Evolutionary conservation across 2,113 vertebrate genomes (phyloP).

Genomic region (Lophura nycthemera): DNA sequence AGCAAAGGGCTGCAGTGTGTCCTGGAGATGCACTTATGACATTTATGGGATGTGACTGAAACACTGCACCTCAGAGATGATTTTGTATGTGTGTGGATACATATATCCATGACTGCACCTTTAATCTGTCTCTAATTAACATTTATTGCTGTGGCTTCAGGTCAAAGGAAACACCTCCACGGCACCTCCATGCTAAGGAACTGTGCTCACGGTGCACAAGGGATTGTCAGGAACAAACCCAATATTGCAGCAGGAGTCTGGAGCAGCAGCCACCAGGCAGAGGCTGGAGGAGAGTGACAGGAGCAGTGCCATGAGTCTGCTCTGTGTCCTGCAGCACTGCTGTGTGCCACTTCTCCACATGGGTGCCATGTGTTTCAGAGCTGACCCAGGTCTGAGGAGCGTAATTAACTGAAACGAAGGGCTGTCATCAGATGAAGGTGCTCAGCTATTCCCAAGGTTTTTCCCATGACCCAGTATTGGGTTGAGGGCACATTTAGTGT

Average conservation of each 20-base stretch:
- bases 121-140: neutral
- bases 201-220: too few relatives aligned
- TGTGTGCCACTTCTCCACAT: neutral
- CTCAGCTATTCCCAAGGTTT: neutral
- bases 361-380: rapidly evolving
- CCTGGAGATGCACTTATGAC: neutral
- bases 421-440: neutral
- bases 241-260: neutral
- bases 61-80: neutral
- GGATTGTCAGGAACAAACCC: neutral
- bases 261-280: neutral
- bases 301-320: neutral
- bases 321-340: neutral
- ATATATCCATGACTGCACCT: neutral
- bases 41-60: neutral
- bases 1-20: neutral
- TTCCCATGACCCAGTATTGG: neutral
- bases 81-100: neutral
- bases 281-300: neutral
- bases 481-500: neutral
- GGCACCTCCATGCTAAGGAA: neutral
- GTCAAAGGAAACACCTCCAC: neutral
- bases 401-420: neutral
- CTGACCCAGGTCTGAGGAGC: neutral
- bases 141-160: neutral